These are phyloP conservation scores for Epinotia demarniana DNA, from an alignment of 2,888 invertebrate genomes.

Conservation along the genomic window DNA sequence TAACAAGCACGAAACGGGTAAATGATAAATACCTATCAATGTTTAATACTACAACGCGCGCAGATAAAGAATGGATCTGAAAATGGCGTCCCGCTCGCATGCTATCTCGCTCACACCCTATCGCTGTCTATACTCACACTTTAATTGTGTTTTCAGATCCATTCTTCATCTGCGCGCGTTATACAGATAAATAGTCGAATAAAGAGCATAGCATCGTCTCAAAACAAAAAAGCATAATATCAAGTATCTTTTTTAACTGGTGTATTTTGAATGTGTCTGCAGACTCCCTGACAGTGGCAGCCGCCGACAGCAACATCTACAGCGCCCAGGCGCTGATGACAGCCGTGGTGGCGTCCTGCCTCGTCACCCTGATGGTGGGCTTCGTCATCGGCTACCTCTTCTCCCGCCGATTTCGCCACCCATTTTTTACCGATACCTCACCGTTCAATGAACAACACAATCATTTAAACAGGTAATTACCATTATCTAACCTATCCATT, in stretches of 20 bases:
- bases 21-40: conserved; percentile 11
- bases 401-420: conserved; percentile 90
- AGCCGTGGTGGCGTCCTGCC: conserved; percentile 91
- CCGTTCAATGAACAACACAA: conserved; percentile 91
- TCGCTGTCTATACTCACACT: too few species aligned
- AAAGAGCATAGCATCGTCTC: not conserved
- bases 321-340: conserved; percentile 92
- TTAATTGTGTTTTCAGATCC: too few species aligned
- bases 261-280: conserved; percentile 47
- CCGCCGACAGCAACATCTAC: conserved; percentile 88
- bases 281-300: conserved; percentile 81
- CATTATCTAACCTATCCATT: not conserved
- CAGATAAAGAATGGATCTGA: too few species aligned
- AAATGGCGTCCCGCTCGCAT: too few species aligned
- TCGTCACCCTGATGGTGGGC: conserved; percentile 92
- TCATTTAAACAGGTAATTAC: conserved; percentile 87
- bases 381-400: conserved; percentile 94
- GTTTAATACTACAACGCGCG: not conserved
- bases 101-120: too few species aligned
- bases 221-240: not conserved
- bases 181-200: too few species aligned
- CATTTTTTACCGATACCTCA: conserved; percentile 89
- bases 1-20: conserved; percentile 81
- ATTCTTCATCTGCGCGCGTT: too few species aligned
- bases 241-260: too few species aligned